Evolutionary conservation across 2,888 invertebrate species (phyloP).

Genomic region (Fragum fragum): DNA sequence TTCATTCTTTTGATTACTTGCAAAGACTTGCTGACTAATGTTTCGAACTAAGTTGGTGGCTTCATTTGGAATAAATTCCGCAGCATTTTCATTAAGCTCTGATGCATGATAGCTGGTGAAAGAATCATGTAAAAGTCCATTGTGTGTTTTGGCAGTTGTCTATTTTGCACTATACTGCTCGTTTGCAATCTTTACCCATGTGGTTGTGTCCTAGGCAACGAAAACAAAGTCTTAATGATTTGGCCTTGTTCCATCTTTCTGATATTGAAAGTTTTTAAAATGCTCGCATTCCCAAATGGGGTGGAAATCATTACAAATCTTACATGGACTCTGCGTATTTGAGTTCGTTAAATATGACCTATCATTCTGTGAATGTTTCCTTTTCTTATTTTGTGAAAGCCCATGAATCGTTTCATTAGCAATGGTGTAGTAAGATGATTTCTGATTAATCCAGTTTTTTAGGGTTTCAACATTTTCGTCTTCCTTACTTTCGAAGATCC

Average conservation of each 20-base stretch:
- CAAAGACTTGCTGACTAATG: neutral
- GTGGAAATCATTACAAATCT: conserved; percentile 24
- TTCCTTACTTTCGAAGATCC: conserved; percentile 37
- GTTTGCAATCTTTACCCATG: conserved; percentile 25
- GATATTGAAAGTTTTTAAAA: conserved; percentile 1
- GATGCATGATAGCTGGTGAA: neutral
- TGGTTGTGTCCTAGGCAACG: conserved; percentile 37
- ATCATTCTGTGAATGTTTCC: too few species aligned
- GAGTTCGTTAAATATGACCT: neutral
- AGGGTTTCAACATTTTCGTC: conserved; percentile 25
- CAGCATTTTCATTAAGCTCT: neutral
- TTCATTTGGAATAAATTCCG: neutral
- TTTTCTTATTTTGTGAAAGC: too few species aligned
- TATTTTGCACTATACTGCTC: neutral
- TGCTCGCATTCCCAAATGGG: conserved; percentile 41
- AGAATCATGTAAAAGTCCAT: conserved; percentile 39
- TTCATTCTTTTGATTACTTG: neutral
- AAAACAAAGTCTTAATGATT: conserved; percentile 40
- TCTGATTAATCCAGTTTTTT: neutral
- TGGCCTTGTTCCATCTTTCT: conserved; percentile 42
- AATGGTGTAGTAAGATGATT: too few species aligned
- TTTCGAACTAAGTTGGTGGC: neutral
- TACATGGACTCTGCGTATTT: conserved; percentile 24
- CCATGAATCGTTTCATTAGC: too few species aligned
- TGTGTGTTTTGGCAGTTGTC: conserved; percentile 25